Evolutionary conservation across 2,888 invertebrate species (phyloP).

Genomic region (Oscheius sp.): DNA sequence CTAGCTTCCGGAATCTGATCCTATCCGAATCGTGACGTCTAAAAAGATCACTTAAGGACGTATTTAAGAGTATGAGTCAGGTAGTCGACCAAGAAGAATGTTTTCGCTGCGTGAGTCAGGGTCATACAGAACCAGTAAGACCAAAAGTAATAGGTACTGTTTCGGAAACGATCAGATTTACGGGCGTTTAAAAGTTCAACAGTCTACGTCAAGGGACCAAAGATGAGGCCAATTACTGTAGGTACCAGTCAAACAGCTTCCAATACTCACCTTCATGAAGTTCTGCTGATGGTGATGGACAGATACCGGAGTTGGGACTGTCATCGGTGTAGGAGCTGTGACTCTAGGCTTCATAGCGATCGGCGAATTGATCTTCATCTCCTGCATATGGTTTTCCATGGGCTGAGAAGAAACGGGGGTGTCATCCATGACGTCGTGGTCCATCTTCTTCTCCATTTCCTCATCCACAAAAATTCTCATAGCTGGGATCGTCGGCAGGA

Average conservation of each 20-base stretch:
- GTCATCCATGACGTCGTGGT: slow-evolving; percentile 15
- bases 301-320: neutral
- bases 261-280: slow-evolving; percentile 7
- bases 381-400: slow-evolving; percentile 11
- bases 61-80: no score
- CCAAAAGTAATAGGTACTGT: no score
- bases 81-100: no score
- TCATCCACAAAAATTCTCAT: slow-evolving; percentile 56
- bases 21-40: no score
- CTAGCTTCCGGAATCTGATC: no score
- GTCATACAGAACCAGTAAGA: no score
- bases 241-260: neutral
- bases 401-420: slow-evolving; percentile 10
- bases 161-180: no score
- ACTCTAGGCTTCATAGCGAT: slow-evolving; percentile 8
- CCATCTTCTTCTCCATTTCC: slow-evolving; percentile 27
- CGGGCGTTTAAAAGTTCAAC: no score
- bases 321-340: neutral
- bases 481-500: slow-evolving; percentile 56
- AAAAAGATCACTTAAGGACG: no score
- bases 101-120: no score
- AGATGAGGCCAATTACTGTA: neutral
- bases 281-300: slow-evolving; percentile 11
- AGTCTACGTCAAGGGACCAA: no score
- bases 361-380: slow-evolving; percentile 31